A percentile compares a stretch with the other conserved stretches of the same genome.
Conservation (phyloP, 1,140 invertebrate genomes). For the Phenacoccus solenopsis region DNA sequence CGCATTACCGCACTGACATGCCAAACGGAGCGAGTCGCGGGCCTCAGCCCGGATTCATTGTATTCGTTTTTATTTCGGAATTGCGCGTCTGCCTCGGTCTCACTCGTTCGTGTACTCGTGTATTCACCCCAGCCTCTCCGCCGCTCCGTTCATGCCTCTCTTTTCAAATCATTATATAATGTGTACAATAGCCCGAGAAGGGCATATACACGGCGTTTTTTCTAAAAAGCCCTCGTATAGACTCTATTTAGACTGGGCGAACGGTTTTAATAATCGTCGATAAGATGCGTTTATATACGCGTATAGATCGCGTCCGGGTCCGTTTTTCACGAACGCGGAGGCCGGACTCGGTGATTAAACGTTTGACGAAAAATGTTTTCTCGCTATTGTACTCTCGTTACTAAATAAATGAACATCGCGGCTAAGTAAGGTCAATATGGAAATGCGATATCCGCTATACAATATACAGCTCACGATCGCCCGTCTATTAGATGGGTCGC, state of each 20-base stretch:
- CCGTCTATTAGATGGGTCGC: neutral
- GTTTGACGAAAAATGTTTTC: neutral
- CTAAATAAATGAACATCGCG: neutral
- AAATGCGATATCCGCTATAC: neutral
- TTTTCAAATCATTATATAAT: conserved; percentile 4
- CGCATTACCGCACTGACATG: neutral
- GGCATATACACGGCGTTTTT: neutral
- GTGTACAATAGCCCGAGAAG: neutral
- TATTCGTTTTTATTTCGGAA: neutral
- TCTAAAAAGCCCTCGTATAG: neutral
- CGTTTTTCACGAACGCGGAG: neutral
- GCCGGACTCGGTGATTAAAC: neutral
- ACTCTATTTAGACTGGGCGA: neutral
- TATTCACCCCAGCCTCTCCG: neutral
- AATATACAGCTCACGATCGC: neutral
- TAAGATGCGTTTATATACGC: neutral
- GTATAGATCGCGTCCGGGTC: no score
- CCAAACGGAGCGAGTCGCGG: neutral
- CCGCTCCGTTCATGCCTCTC: neutral
- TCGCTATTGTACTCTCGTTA: neutral
- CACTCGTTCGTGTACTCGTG: neutral
- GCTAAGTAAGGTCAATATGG: neutral
- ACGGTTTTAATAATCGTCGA: neutral
- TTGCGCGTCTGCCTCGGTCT: neutral
- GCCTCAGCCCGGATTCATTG: neutral